A percentile compares a stretch with the other conserved stretches of the same genome.
Conservation (phyloP, 1,140 invertebrate species). For the Drosophila tani region DNA sequence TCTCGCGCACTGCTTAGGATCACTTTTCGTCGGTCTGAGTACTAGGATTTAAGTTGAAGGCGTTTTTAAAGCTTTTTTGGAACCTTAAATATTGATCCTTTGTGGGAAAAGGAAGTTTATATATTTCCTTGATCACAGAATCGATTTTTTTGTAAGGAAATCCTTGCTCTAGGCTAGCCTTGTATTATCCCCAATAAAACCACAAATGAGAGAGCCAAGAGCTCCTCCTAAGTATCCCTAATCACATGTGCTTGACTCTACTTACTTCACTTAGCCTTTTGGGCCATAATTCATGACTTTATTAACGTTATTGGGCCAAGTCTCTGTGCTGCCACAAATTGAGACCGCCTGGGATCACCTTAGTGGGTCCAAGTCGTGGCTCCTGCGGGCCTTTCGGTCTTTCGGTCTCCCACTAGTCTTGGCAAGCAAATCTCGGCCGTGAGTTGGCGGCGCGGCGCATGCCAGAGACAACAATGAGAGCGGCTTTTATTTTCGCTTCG, state of each 20-base stretch:
- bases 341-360: conserved; percentile 4
- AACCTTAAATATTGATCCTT: too few species aligned
- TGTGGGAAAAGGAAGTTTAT: too few species aligned
- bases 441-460: conserved; percentile 27
- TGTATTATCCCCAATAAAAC: background rate
- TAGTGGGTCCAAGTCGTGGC: conserved; percentile 1
- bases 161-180: too few species aligned
- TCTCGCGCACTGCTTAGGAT: too few species aligned
- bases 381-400: conserved; percentile 3
- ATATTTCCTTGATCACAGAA: too few species aligned
- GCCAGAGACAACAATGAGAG: conserved; percentile 42
- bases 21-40: too few species aligned
- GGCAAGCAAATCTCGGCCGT: conserved; percentile 29
- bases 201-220: background rate
- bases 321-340: background rate
- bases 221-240: background rate
- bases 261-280: conserved; percentile 1
- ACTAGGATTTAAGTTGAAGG: too few species aligned
- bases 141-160: background rate
- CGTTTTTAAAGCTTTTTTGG: too few species aligned
- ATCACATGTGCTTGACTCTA: background rate
- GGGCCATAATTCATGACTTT: conserved; percentile 7
- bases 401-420: conserved; percentile 11
- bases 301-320: background rate
- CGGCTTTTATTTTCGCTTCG: conserved; percentile 48